phyloP scores from a whole-genome alignment of 2,113 vertebrate genomes.

The Entomyzon cyanotis region DNA sequence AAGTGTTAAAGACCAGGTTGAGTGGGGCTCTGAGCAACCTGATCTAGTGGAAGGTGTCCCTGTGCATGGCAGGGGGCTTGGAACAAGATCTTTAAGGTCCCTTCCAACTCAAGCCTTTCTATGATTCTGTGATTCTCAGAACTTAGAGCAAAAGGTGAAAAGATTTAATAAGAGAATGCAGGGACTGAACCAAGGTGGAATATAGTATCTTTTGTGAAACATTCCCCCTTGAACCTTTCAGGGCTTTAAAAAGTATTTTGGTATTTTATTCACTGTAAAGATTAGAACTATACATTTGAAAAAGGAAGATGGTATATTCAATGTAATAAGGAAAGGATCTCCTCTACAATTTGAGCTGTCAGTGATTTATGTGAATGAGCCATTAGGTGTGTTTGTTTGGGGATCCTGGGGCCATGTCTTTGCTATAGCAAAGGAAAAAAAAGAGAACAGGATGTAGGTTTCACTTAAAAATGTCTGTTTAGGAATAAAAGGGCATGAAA shows the following conservation, averaged over 20 bases:
- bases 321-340: accelerated
- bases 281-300: neutral
- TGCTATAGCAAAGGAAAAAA: neutral
- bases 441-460: neutral
- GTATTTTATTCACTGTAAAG: neutral
- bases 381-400: neutral
- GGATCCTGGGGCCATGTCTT: neutral
- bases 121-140: neutral
- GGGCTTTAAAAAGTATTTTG: neutral
- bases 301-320: neutral
- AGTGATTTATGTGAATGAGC: neutral
- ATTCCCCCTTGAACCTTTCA: neutral
- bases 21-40: neutral
- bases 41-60: neutral
- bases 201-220: neutral
- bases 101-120: neutral
- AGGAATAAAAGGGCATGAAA: neutral
- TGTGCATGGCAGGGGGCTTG: no score
- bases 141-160: neutral
- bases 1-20: neutral
- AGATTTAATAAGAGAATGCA: neutral
- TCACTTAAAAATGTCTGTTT: neutral
- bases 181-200: neutral
- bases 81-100: neutral
- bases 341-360: neutral